Percentiles rank a stretch among this genome's conserved stretches.
Conservation (phyloP, 2,113 vertebrate species). For the Serilophus lunatus region DNA sequence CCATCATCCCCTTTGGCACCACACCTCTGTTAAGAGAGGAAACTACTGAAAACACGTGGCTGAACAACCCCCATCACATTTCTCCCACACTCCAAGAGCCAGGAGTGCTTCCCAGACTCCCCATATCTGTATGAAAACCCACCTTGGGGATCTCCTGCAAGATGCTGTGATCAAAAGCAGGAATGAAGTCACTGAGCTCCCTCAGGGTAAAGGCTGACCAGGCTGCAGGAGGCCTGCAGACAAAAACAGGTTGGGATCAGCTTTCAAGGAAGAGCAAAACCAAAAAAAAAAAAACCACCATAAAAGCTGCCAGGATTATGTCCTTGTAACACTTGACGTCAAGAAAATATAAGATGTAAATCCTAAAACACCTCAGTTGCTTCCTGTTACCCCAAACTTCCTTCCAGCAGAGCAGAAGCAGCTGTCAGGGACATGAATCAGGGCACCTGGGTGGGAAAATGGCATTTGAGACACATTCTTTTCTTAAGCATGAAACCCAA, state of each 20-base stretch:
- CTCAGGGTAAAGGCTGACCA: constrained; percentile 64
- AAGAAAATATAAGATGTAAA: background rate
- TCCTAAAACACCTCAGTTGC: background rate
- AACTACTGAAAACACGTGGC: background rate
- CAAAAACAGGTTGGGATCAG: background rate
- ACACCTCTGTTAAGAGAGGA: background rate
- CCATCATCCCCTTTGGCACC: background rate
- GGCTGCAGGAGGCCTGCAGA: background rate
- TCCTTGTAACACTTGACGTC: rapidly evolving
- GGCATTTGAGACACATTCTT: background rate
- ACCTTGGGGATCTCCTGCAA: constrained; percentile 51
- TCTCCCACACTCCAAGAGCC: background rate
- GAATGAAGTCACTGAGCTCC: constrained; percentile 8
- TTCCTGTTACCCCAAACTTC: background rate
- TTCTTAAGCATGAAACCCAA: background rate
- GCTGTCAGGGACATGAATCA: background rate
- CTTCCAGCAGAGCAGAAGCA: background rate
- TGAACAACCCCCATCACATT: background rate
- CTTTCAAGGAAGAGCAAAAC: background rate
- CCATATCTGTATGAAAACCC: background rate
- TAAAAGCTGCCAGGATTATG: background rate
- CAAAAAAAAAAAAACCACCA: background rate
- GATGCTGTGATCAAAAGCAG: background rate
- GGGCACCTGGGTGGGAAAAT: background rate
- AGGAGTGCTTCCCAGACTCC: background rate